Evolutionary conservation across 2,888 invertebrate genomes (phyloP).

Genomic region (Phorcus lineatus): DNA sequence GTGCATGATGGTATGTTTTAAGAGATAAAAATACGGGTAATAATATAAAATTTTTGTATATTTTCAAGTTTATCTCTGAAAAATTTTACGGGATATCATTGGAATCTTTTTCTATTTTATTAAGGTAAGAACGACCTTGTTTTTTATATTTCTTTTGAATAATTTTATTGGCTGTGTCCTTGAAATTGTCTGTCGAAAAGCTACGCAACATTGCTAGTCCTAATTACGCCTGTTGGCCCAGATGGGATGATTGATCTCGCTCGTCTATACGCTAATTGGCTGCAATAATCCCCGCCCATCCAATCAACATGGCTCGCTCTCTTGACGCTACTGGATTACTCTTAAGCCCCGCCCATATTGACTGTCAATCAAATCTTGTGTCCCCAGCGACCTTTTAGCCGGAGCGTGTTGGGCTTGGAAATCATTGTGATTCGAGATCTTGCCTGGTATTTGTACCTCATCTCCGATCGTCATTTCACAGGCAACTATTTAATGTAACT

Average conservation of each 20-base stretch:
- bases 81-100: too few relatives aligned
- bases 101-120: too few relatives aligned
- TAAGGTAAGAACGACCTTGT: too few relatives aligned
- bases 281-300: not conserved
- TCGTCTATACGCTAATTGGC: not conserved
- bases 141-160: too few relatives aligned
- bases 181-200: too few relatives aligned
- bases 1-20: too few relatives aligned
- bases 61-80: too few relatives aligned
- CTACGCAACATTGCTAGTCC: too few relatives aligned
- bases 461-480: not conserved
- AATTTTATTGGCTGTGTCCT: too few relatives aligned
- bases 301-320: not conserved
- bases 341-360: not conserved
- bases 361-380: constrained; percentile 12
- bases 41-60: too few relatives aligned
- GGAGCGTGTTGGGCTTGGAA: not conserved
- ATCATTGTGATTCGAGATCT: not conserved
- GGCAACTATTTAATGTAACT: not conserved
- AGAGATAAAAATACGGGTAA: too few relatives aligned
- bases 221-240: not conserved
- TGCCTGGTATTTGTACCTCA: not conserved
- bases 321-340: not conserved
- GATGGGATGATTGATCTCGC: not conserved
- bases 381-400: constrained; percentile 17